phyloP scores from a whole-genome alignment of 2,113 vertebrate genomes.

The Steatornis caripensis region DNA sequence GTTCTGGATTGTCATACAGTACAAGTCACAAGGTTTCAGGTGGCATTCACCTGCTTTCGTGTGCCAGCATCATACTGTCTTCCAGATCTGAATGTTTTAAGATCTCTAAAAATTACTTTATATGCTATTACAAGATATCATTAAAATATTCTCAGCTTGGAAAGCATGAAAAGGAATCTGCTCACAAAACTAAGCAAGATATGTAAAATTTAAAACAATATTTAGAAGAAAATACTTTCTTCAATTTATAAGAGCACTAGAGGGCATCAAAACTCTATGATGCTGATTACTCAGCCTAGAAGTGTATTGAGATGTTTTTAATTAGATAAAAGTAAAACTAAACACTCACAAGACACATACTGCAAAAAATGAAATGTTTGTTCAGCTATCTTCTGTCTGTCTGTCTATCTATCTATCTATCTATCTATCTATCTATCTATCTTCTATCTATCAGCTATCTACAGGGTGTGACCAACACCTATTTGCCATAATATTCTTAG shows the following conservation, averaged over 20 bases:
- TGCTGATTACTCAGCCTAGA: not conserved
- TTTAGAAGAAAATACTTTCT: not conserved
- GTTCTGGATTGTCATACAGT: not conserved
- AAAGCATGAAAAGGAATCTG: not conserved
- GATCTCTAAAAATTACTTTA: not conserved
- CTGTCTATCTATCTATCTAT: no score
- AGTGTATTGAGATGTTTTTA: not conserved
- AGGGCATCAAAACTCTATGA: slow-evolving; percentile 45
- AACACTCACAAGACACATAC: not conserved
- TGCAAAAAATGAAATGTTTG: not conserved
- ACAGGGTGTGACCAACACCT: not conserved
- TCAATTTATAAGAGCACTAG: slow-evolving; percentile 26
- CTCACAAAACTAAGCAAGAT: not conserved
- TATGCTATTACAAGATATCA: not conserved
- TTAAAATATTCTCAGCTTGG: not conserved
- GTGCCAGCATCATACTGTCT: not conserved
- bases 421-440: no score
- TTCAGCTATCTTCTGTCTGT: no score
- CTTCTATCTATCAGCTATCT: no score
- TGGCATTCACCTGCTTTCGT: not conserved
- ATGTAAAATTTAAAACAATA: not conserved
- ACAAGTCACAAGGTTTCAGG: not conserved
- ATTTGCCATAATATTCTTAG: not conserved
- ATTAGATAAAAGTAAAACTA: not conserved
- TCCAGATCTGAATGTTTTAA: not conserved